phyloP scores from a whole-genome alignment of 53 echinoderm and acorn worm species.

The Mesocentrotus franciscanus region DNA sequence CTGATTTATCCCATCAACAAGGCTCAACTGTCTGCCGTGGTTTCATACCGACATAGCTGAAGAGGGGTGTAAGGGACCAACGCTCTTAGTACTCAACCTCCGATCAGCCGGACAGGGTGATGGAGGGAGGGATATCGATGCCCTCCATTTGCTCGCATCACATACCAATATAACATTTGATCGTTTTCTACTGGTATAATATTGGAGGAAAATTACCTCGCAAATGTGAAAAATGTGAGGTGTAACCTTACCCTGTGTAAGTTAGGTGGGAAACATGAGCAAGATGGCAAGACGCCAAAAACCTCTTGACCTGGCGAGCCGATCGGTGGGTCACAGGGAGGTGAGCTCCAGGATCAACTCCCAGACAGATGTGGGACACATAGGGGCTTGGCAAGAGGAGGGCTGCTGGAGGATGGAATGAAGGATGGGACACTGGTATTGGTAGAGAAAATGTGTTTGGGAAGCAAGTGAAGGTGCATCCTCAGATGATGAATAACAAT shows the following conservation, averaged over 20 bases:
- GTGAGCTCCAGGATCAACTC: slow-evolving; percentile 52
- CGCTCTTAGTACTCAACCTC: not conserved
- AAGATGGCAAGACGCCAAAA: slow-evolving; percentile 55
- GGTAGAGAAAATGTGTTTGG: not conserved
- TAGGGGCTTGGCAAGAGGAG: slow-evolving; percentile 30
- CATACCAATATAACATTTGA: slow-evolving; percentile 56
- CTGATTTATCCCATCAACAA: slow-evolving; percentile 7
- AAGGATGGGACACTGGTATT: not conserved
- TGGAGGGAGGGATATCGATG: not conserved
- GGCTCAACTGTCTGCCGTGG: not conserved
- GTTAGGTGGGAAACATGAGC: slow-evolving; percentile 63
- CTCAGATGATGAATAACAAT: not conserved
- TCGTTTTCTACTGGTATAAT: slow-evolving; percentile 43
- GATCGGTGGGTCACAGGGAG: slow-evolving; percentile 45
- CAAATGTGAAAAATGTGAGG: slow-evolving; percentile 66
- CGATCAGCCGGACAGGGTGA: not conserved
- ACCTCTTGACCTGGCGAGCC: slow-evolving; percentile 56
- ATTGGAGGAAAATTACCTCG: slow-evolving; percentile 60
- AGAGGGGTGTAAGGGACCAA: not conserved
- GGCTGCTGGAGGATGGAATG: slow-evolving; percentile 2
- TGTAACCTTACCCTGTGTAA: slow-evolving; percentile 56
- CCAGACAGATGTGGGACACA: slow-evolving; percentile 54
- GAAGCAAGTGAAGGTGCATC: not conserved
- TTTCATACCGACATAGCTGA: not conserved
- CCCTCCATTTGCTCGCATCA: slow-evolving; percentile 28